These are phyloP conservation scores for Diadophis punctatus DNA, from an alignment of 2,113 vertebrate species.

Conservation along the genomic window DNA sequence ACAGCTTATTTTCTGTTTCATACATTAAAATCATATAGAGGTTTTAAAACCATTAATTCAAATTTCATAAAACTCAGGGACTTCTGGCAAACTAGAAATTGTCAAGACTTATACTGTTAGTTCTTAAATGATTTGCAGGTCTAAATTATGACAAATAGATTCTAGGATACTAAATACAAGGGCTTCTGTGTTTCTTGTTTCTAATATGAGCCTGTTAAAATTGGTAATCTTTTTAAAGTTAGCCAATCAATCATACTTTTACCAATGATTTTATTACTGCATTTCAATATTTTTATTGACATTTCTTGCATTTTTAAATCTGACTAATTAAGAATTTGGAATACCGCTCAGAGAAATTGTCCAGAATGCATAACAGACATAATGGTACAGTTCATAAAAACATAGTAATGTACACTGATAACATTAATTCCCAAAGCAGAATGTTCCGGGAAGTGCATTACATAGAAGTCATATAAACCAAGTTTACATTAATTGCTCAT, in stretches of 20 bases:
- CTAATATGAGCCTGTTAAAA: not conserved
- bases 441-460: not conserved
- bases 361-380: not conserved
- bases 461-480: not conserved
- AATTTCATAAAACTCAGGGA: not conserved
- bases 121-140: not conserved
- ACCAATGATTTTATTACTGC: not conserved
- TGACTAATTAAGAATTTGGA: not conserved
- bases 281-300: not conserved
- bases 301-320: not conserved
- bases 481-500: not conserved
- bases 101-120: not conserved
- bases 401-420: not conserved
- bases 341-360: not conserved
- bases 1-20: not conserved
- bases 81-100: not conserved
- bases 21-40: not conserved
- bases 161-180: not conserved
- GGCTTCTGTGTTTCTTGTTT: not conserved
- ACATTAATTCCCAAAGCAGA: not conserved
- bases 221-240: not conserved
- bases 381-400: constrained; percentile 7
- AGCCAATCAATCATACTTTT: not conserved
- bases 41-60: not conserved
- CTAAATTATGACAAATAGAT: not conserved